Evolutionary conservation across 2,888 invertebrate species (phyloP), one percentile per base, ranked within the genome.

Genomic region (Rugalucina vietnamica): DNA sequence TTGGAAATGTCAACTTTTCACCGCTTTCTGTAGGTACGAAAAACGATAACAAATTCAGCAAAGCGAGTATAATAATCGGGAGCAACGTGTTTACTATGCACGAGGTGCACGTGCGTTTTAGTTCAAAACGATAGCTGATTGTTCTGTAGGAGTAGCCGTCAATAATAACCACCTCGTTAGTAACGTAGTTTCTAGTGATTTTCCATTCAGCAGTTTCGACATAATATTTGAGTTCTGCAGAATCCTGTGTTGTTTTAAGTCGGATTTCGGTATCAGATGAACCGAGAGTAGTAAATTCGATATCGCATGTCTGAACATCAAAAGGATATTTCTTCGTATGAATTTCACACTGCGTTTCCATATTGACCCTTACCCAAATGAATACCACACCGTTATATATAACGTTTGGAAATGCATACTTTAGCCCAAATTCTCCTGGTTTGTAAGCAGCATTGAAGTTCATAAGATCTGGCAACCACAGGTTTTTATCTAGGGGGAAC

Each of bases 21-120:
- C 85, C 85, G 37, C 85, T 82, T 69, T 79, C 85, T 10, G 79
- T 65, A 0, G 85, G 85, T 8, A 85, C 79, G 24, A 85, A 85
- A 34, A 79, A 85, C 1, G 85, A 29, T 1, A 79, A n/a, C 50
- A 85, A n/a, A 43, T 79, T 85, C 2, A 85, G 39, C 21, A 60
- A 34, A n/a, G 79, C 76, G 0, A 85, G 74, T 27, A 85, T 24
- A 34, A 81, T 24, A 29, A 82, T 79, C n/a, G 85, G 85, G 21
- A 85, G 3, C 2, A 85, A 79, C 1, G 70, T 57, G 27, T 85
- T 79, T 4, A 79, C 27, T n/a, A 85, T 32, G 60, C 85, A 85
- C 1, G 81, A 82, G 0, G 29, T 18, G 70, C 85, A 85, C 8
- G 57, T 54, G 0, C 85, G 60, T 39, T 79, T n/a, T n/a, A 85